phyloP scores from a whole-genome alignment of 2,113 vertebrate genomes.

The Aramus guarauna region DNA sequence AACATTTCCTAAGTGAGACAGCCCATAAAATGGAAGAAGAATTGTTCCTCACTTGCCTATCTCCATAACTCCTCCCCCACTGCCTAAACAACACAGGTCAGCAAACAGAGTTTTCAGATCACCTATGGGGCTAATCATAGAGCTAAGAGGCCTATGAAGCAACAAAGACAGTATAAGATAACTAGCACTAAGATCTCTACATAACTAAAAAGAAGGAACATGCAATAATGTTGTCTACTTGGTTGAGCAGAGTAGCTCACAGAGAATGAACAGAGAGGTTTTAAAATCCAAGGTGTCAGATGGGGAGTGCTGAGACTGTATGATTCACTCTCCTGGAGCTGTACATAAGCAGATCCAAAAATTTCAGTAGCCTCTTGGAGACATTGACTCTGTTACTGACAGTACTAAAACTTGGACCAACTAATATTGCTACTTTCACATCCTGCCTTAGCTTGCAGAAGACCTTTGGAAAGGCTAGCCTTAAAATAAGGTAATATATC shows the following conservation, averaged over 20 bases:
- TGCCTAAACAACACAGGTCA: background rate
- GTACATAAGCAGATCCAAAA: background rate
- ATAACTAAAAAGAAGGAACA: background rate
- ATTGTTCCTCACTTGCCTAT: background rate
- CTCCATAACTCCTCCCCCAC: background rate
- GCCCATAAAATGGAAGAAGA: background rate
- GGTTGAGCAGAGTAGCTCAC: background rate
- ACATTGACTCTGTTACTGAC: background rate
- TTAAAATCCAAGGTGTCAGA: background rate
- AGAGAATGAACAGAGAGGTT: background rate
- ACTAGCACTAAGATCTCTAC: background rate
- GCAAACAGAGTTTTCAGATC: background rate
- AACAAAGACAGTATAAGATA: background rate
- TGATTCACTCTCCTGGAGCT: background rate
- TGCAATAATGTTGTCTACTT: background rate
- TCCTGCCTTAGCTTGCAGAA: background rate
- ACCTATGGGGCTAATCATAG: no score
- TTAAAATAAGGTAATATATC: background rate
- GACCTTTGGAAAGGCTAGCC: background rate
- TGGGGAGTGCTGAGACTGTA: background rate
- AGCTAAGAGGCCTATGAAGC: background rate
- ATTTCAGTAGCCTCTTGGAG: background rate
- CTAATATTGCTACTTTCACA: background rate
- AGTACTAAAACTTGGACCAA: background rate
- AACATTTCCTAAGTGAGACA: background rate